phyloP scores from a whole-genome alignment of 92 coral and sea anemone genomes.

The Galaxea fascicularis region DNA sequence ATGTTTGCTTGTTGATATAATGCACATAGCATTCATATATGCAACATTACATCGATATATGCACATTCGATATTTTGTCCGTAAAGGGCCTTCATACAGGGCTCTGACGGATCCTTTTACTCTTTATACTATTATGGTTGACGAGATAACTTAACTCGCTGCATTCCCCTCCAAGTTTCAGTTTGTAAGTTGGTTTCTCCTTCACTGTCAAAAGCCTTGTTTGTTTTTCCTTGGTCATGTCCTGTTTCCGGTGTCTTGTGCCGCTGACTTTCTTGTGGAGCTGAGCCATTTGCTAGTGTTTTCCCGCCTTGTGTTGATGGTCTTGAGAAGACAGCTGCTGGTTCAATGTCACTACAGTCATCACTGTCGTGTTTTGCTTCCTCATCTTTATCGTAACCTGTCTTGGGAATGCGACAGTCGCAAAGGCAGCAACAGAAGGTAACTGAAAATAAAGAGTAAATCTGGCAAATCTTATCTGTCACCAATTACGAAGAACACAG shows the following conservation, averaged over 20 bases:
- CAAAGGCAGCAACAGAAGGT: constrained; percentile 75
- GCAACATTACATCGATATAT: too few relatives aligned
- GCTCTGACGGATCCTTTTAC: too few relatives aligned
- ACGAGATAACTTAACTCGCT: constrained; percentile 3
- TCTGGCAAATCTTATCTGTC: neutral
- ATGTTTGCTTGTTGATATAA: too few relatives aligned
- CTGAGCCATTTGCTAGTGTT: neutral
- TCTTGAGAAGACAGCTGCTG: constrained; percentile 14
- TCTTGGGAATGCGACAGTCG: constrained; percentile 80
- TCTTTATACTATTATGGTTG: constrained; percentile 8
- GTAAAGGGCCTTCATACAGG: too few relatives aligned
- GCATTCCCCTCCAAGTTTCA: constrained; percentile 20
- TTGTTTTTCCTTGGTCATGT: neutral
- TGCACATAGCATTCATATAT: too few relatives aligned
- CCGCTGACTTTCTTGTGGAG: neutral
- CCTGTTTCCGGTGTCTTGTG: neutral
- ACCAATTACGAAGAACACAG: neutral
- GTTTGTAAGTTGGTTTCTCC: neutral
- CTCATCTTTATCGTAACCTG: constrained; percentile 45
- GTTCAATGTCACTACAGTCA: constrained; percentile 50
- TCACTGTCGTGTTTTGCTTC: constrained; percentile 49
- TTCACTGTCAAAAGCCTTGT: constrained; percentile 11
- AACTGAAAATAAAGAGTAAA: constrained; percentile 35
- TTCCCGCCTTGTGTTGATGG: neutral
- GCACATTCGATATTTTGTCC: too few relatives aligned